Evolutionary conservation across 2,888 invertebrate genomes (phyloP).

Genomic region (Nephrotoma flavescens): DNA sequence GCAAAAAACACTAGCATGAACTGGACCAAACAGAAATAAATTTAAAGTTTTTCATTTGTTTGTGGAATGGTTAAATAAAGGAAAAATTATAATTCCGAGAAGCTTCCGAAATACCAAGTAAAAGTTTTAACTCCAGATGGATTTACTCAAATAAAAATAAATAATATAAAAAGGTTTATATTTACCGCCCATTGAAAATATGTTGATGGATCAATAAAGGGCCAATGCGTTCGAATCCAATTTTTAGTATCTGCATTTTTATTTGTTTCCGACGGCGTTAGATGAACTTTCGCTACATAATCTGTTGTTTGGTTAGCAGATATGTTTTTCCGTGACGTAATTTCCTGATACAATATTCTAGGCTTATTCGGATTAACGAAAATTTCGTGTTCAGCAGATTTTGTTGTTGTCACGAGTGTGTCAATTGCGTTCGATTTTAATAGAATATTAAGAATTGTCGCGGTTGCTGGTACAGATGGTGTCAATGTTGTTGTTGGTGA

Average conservation of each 20-base stretch:
- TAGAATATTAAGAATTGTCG: not conserved
- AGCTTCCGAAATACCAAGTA: too few relatives aligned
- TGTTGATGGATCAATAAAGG: conserved; percentile 47
- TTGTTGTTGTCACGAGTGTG: not conserved
- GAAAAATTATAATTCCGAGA: too few relatives aligned
- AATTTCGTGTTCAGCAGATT: not conserved
- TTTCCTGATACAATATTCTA: not conserved
- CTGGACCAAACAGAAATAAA: too few relatives aligned
- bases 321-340: not conserved
- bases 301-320: not conserved
- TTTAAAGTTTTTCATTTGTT: too few relatives aligned
- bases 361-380: not conserved
- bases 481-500: not conserved
- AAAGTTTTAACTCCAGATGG: too few relatives aligned
- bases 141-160: too few relatives aligned
- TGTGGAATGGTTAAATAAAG: too few relatives aligned
- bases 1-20: too few relatives aligned
- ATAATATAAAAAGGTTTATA: conserved; percentile 11
- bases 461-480: not conserved
- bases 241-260: conserved; percentile 21
- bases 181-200: conserved; percentile 53
- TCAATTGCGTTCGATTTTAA: not conserved
- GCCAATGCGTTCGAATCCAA: conserved; percentile 49
- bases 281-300: not conserved
- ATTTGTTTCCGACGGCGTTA: not conserved